A percentile compares a stretch with the other conserved stretches of the same genome.
Evolutionary conservation across 2,797 vertebrate species (phyloP).

Genomic region (Brachyalestes nurse): DNA sequence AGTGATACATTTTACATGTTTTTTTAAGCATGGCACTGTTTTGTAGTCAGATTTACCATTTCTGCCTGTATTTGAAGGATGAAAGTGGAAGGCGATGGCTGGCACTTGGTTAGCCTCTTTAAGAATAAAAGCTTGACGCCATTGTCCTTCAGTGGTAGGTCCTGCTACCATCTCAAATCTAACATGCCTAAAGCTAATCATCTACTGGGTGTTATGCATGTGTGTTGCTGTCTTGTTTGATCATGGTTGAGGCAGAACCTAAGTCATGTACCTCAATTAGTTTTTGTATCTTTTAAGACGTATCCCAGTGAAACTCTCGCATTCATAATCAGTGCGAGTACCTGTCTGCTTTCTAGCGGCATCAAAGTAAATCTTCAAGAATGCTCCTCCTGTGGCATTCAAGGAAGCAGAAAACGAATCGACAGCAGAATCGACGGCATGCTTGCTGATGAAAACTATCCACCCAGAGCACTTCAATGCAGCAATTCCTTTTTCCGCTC

Average conservation of each 20-base stretch:
- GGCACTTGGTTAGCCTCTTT: no score
- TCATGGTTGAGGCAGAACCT: neutral
- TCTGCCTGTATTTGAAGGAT: no score
- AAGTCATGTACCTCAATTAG: neutral
- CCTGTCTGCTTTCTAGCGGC: neutral
- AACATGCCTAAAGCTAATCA: neutral
- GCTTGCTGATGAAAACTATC: neutral
- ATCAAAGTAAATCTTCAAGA: neutral
- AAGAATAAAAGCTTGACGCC: no score
- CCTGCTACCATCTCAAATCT: no score
- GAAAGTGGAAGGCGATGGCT: no score
- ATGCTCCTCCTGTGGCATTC: neutral
- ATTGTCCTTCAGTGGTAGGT: neutral
- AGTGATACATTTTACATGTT: no score
- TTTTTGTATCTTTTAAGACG: neutral
- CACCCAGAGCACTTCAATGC: neutral
- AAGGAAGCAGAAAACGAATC: slow-evolving; percentile 2
- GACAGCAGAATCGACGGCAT: neutral
- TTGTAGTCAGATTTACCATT: no score
- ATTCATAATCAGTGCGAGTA: neutral
- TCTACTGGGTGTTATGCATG: neutral
- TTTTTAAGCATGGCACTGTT: no score
- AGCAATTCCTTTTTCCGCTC: neutral
- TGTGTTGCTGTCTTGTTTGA: no score
- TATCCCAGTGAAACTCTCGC: neutral